phyloP scores from a whole-genome alignment of 2,888 invertebrate species.

The Lasius fuliginosus region DNA sequence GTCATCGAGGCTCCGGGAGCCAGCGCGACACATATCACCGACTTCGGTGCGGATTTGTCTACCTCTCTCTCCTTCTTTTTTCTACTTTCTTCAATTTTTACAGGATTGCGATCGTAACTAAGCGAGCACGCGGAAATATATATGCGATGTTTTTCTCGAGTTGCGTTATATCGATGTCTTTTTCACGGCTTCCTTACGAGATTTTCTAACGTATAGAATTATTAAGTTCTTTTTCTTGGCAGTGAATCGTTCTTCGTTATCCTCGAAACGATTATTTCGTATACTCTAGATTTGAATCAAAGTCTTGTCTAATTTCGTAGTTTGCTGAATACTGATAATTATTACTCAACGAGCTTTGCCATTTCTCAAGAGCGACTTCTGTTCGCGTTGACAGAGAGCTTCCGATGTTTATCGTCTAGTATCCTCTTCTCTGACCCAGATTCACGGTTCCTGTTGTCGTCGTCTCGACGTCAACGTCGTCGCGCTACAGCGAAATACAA shows the following conservation, averaged over 20 bases:
- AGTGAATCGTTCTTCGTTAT: constrained; percentile 17
- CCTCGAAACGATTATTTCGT: background rate
- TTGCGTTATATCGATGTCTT: background rate
- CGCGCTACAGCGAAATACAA: constrained; percentile 8
- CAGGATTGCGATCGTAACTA: background rate
- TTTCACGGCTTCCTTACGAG: background rate
- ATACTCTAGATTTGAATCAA: background rate
- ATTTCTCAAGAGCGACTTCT: background rate
- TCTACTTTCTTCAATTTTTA: constrained; percentile 5
- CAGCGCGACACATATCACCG: constrained; percentile 81
- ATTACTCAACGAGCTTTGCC: background rate
- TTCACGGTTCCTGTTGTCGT: background rate
- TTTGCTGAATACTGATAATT: constrained; percentile 15
- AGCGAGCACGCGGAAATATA: background rate
- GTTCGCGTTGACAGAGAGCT: constrained; percentile 23
- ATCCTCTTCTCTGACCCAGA: background rate
- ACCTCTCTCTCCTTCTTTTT: constrained; percentile 31
- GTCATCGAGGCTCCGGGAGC: constrained; percentile 84
- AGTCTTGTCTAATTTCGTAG: constrained; percentile 20
- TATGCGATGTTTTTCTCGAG: background rate
- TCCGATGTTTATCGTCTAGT: constrained; percentile 3
- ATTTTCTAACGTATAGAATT: background rate
- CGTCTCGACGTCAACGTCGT: constrained; percentile 1
- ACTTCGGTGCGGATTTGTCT: constrained; percentile 58
- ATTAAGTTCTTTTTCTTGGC: constrained; percentile 22